Conservation (phyloP, 2,797 vertebrate genomes). For the Chelmon rostratus region DNA sequence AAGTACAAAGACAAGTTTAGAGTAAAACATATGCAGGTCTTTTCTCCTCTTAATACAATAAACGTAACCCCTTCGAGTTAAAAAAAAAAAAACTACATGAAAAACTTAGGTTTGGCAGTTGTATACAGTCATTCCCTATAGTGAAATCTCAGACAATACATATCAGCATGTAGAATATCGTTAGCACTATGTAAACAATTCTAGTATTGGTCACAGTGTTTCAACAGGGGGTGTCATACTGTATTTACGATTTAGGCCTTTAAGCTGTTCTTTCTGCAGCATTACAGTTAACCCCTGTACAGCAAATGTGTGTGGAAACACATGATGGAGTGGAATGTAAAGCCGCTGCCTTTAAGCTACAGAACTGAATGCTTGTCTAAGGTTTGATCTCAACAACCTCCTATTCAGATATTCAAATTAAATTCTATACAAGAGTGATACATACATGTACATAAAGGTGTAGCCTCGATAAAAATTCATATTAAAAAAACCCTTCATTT, state of each 20-base stretch:
- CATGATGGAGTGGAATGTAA: conserved; percentile 61
- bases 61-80: conserved; percentile 30
- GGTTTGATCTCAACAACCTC: neutral
- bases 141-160: conserved; percentile 54
- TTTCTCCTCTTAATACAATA: conserved; percentile 22
- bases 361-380: conserved; percentile 19
- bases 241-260: conserved; percentile 33
- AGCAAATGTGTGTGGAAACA: conserved; percentile 49
- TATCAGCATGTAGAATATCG: conserved; percentile 62
- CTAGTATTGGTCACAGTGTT: conserved; percentile 65
- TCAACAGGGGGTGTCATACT: conserved; percentile 43
- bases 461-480: conserved; percentile 15
- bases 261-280: conserved; percentile 54
- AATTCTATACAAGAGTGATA: conserved; percentile 19
- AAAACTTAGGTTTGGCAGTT: conserved; percentile 39
- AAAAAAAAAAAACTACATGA: conserved; percentile 18
- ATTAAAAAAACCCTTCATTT: conserved; percentile 16
- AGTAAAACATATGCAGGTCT: conserved; percentile 41
- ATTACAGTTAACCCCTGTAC: conserved; percentile 45
- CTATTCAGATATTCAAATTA: conserved; percentile 27
- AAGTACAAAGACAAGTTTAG: conserved; percentile 16
- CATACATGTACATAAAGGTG: conserved; percentile 16
- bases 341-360: conserved; percentile 35
- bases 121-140: conserved; percentile 59
- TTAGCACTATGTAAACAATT: conserved; percentile 73